Evolutionary conservation across 2,113 vertebrate genomes (phyloP), one percentile per base, ranked within the genome.

Genomic region (Capreolus pygargus): DNA sequence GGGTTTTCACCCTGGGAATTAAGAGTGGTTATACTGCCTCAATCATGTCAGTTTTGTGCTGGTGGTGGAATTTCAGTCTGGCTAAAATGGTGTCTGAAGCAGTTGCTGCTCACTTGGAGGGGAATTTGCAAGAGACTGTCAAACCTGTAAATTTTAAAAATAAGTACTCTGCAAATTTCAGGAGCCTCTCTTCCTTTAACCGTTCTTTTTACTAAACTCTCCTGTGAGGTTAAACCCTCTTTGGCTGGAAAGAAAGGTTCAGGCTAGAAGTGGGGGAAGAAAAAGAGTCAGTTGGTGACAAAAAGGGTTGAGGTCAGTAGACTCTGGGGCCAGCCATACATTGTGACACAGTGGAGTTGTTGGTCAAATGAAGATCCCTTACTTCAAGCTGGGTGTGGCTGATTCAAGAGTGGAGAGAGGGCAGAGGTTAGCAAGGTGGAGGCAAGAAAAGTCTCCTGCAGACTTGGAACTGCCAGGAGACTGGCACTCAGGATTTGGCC

Each of bases 271-370:
- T n/a, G 9, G 60, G 23, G 36, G 27, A 61, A 61, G 28, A 61
- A 33, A 39, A 84, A 47, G 30, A 88, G 67, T 30, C 47, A 43
- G 1, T 84, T 93, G 70, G 45, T 93, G 36, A 94, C 33, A 58
- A 83, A 55, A 83, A 33, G 16, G 47, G 39, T 52, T 88, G 67
- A 92, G 15, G 70, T 28, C 64, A 82, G 28, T 86, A 54, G 47
- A 21, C 25, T 78, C 13, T 93, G 74, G 23, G 47, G 67, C 64
- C 84, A 93, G 47, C 28, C 55, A 64, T 95, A 11, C 93, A 95
- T 89, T 97, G 76, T 97, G 97, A 95, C 92, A 88, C 60, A 85
- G 28, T 82, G 23, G 81, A 81, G 94, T 86, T 95, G 36, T 93
- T 95, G 88, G 70, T 55, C 30, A 64, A 78, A 25, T 27, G 91